Percentiles rank a stretch among this genome's conserved stretches.
Evolutionary conservation across 2,113 vertebrate genomes (phyloP).

Genomic region (Ciconia boyciana): DNA sequence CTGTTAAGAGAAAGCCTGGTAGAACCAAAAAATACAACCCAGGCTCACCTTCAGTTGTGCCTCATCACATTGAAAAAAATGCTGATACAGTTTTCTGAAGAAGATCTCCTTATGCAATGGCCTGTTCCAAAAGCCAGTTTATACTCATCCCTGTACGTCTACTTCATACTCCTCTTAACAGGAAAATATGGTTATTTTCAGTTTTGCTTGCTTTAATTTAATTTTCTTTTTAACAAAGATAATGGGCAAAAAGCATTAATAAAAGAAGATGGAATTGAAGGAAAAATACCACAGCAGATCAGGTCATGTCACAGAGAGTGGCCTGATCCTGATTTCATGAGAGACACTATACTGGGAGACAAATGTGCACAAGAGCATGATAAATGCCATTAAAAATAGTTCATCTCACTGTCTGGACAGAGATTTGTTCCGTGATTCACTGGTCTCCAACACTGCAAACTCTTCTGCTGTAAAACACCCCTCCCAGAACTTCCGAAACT

Average conservation of each 20-base stretch:
- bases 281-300: background rate
- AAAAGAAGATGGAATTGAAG: background rate
- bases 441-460: background rate
- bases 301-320: background rate
- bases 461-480: background rate
- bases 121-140: background rate
- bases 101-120: background rate
- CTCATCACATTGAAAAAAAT: background rate
- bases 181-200: background rate
- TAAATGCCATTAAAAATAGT: background rate
- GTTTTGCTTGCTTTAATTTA: background rate
- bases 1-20: background rate
- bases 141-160: background rate
- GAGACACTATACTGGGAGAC: background rate
- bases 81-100: background rate
- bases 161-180: background rate
- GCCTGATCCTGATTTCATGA: background rate
- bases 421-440: background rate
- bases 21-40: background rate
- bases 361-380: background rate
- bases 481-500: background rate
- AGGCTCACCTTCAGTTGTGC: background rate
- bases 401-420: background rate
- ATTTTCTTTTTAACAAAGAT: background rate
- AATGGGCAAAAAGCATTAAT: background rate